These are phyloP conservation scores for Lomographa bimaculata DNA, from an alignment of 2,888 invertebrate species.

Conservation along the genomic window DNA sequence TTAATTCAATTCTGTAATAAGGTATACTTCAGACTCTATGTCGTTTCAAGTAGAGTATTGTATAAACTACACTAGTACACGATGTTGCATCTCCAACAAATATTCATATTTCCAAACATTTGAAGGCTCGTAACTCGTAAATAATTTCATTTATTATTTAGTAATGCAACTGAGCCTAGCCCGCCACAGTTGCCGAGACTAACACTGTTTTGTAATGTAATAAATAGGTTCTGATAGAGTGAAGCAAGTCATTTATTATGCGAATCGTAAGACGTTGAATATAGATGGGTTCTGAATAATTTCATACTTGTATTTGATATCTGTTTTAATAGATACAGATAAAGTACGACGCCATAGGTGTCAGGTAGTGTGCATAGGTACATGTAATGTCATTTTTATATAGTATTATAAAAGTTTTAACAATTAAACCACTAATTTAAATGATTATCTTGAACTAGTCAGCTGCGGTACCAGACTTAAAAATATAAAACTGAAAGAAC, in stretches of 20 bases:
- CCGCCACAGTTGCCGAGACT: slow-evolving; percentile 32
- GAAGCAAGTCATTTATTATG: slow-evolving; percentile 44
- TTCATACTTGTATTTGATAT: slow-evolving; percentile 11
- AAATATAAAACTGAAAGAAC: too few species aligned
- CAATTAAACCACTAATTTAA: too few species aligned
- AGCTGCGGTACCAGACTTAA: too few species aligned
- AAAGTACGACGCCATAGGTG: background rate
- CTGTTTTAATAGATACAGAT: background rate
- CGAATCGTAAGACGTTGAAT: slow-evolving; percentile 26
- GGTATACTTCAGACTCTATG: too few species aligned
- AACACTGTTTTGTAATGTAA: slow-evolving; percentile 49
- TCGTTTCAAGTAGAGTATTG: too few species aligned
- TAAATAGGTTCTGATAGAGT: slow-evolving; percentile 44
- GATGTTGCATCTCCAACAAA: too few species aligned
- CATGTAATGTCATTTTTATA: too few species aligned
- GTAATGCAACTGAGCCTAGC: slow-evolving; percentile 37
- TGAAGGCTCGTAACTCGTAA: slow-evolving; percentile 39
- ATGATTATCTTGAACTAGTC: too few species aligned
- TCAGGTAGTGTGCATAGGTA: too few species aligned
- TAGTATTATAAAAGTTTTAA: too few species aligned
- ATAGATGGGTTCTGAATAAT: slow-evolving; percentile 30
- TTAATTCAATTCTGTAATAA: too few species aligned
- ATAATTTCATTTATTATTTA: slow-evolving; percentile 48
- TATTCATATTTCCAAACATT: slow-evolving; percentile 31
- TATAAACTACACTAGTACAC: too few species aligned